Conservation (phyloP, 2,888 invertebrate genomes). For the Dryadula phaetusa region DNA sequence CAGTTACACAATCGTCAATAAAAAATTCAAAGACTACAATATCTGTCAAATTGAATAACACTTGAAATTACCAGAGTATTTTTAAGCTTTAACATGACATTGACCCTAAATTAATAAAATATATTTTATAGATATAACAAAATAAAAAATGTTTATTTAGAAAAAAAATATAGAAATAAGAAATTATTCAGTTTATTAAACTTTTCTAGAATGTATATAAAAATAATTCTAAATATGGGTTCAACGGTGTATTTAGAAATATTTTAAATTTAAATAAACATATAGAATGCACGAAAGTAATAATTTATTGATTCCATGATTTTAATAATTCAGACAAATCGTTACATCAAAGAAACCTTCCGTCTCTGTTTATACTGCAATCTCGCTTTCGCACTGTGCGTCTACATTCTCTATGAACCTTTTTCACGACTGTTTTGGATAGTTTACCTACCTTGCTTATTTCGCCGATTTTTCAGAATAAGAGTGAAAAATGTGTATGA, state of each 20-base stretch:
- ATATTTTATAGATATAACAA: neutral
- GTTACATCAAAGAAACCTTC: neutral
- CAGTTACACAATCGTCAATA: constrained; percentile 63
- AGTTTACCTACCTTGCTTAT: constrained; percentile 79
- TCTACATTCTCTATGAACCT: constrained; percentile 71
- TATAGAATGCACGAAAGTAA: neutral
- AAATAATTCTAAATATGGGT: neutral
- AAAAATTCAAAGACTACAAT: constrained; percentile 45
- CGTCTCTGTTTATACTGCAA: constrained; percentile 32
- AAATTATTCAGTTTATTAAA: neutral
- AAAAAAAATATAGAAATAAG: no score
- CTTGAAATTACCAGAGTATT: constrained; percentile 7
- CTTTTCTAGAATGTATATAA: neutral
- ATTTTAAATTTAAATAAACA: neutral
- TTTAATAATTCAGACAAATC: constrained; percentile 15
- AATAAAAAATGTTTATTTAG: neutral
- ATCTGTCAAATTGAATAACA: constrained; percentile 26
- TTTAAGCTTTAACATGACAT: neutral
- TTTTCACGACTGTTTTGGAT: constrained; percentile 85
- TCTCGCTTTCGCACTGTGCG: constrained; percentile 39
- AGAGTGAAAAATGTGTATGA: constrained; percentile 69
- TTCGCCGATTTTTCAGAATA: constrained; percentile 79
- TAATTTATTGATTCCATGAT: constrained; percentile 2
- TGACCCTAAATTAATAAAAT: neutral
- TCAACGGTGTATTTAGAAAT: neutral